Percentiles rank a stretch among this genome's conserved stretches.
phyloP scores from a whole-genome alignment of 2,113 vertebrate genomes.

The Rhinopomastus cyanomelas region DNA sequence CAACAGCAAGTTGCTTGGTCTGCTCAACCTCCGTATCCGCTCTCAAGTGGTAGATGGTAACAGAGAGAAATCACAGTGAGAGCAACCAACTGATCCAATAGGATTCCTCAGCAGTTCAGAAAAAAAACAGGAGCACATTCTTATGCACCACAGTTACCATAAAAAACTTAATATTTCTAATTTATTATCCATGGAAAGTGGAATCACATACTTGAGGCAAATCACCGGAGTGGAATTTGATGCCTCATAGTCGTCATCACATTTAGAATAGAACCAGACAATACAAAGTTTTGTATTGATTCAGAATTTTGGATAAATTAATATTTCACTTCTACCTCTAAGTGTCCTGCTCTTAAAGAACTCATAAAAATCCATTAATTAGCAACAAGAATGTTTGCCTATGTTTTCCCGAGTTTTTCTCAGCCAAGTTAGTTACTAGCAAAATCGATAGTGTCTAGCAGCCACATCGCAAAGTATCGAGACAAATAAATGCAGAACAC shows the following conservation, averaged over 20 bases:
- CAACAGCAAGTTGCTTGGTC: too few species aligned
- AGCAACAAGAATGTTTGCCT: not conserved
- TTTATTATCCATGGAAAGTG: not conserved
- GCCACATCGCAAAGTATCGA: not conserved
- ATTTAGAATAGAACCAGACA: not conserved
- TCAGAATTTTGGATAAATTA: not conserved
- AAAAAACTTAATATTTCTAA: not conserved
- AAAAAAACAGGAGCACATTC: not conserved
- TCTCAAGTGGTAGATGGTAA: too few species aligned
- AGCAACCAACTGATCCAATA: not conserved
- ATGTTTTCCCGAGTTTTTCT: not conserved
- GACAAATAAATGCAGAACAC: not conserved
- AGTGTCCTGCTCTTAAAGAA: not conserved
- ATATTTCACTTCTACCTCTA: not conserved
- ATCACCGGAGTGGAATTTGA: not conserved
- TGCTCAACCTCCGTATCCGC: too few species aligned
- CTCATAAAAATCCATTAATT: not conserved
- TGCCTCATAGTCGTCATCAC: not conserved
- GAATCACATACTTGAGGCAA: not conserved
- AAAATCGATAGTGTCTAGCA: not conserved
- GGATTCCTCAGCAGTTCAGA: not conserved
- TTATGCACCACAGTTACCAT: not conserved
- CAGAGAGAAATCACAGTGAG: too few species aligned
- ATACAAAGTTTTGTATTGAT: not conserved
- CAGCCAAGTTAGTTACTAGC: not conserved